These are phyloP conservation scores for Drosophila vallismaia DNA, from an alignment of 2,888 invertebrate genomes.

Conservation along the genomic window DNA sequence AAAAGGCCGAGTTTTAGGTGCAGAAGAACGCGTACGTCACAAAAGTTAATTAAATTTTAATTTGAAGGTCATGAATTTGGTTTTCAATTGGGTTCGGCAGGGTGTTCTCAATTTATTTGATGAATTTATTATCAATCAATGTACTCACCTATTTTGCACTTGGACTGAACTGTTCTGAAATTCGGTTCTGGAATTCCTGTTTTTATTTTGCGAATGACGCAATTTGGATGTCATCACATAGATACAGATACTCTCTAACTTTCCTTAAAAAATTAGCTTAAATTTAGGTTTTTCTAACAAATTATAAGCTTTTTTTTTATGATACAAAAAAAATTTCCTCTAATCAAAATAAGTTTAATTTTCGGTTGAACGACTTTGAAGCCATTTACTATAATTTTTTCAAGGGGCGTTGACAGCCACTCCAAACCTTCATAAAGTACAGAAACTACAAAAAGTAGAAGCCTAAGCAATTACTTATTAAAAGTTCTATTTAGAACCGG, in stretches of 20 bases:
- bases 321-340: neutral
- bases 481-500: constrained; percentile 3
- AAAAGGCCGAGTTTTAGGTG: constrained; percentile 20
- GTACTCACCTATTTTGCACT: constrained; percentile 25
- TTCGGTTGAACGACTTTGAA: constrained; percentile 6
- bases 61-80: constrained; percentile 38
- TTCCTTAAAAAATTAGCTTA: neutral
- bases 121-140: constrained; percentile 48
- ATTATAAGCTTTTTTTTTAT: no score
- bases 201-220: constrained; percentile 1
- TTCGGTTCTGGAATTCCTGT: constrained; percentile 2
- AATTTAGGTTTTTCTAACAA: neutral
- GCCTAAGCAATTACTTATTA: constrained; percentile 21
- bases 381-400: constrained; percentile 8
- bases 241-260: neutral
- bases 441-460: neutral
- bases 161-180: constrained; percentile 8
- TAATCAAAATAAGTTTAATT: constrained; percentile 13
- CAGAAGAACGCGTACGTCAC: constrained; percentile 1
- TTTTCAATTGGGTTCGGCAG: constrained; percentile 24
- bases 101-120: constrained; percentile 22
- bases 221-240: neutral
- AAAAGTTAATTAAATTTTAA: constrained; percentile 38
- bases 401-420: constrained; percentile 20
- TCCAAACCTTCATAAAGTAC: constrained; percentile 3